Conservation (phyloP, 1,140 invertebrate species). For the Antheraea mylitta region DNA sequence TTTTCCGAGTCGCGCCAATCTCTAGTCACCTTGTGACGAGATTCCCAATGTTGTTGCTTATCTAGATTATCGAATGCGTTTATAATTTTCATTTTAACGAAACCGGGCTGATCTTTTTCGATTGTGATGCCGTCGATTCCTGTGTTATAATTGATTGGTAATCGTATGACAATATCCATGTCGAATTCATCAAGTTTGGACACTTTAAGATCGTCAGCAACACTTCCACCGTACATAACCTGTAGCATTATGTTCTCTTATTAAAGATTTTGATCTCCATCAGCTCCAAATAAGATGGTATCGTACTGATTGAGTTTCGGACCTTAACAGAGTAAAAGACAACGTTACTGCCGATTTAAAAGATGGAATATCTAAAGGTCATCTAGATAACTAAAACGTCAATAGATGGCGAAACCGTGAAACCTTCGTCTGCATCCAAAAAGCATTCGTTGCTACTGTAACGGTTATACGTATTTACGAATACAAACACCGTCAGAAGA, state of each 20-base stretch:
- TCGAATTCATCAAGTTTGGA: constrained; percentile 79
- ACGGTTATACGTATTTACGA: no score
- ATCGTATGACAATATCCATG: constrained; percentile 73
- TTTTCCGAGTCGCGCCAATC: constrained; percentile 54
- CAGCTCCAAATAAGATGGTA: no score
- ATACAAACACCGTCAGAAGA: no score
- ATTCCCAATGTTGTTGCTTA: constrained; percentile 58
- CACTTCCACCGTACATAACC: constrained; percentile 77
- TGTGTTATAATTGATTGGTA: constrained; percentile 61
- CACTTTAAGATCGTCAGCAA: constrained; percentile 77
- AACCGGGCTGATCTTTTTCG: constrained; percentile 49
- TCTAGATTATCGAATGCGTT: constrained; percentile 53
- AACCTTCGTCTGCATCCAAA: no score
- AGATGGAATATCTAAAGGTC: no score
- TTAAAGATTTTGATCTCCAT: background rate
- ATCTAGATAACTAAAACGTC: no score
- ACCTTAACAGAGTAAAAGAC: no score
- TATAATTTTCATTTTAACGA: constrained; percentile 48
- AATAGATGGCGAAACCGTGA: no score
- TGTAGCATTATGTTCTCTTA: constrained; percentile 8
- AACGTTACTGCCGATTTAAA: no score
- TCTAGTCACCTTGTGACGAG: constrained; percentile 48
- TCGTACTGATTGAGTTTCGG: no score
- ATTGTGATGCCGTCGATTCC: constrained; percentile 39
- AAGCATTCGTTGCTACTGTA: no score